Evolutionary conservation across 2,113 vertebrate species (phyloP), one percentile per base, ranked within the genome.

Genomic region (Sinocyclocheilus maitianheensis): DNA sequence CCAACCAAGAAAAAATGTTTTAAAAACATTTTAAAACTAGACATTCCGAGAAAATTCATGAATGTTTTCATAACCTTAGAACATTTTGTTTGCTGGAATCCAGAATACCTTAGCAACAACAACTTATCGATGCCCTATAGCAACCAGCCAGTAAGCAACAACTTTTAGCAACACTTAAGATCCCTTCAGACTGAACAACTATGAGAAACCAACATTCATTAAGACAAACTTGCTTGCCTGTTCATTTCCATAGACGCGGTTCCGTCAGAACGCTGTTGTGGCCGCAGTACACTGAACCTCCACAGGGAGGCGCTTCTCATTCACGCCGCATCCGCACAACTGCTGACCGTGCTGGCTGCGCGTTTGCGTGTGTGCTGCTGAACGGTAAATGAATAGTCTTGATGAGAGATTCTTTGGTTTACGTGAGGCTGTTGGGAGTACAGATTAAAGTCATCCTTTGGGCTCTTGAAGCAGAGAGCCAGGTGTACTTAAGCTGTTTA

Each of bases 401-500:
- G 78, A 83, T 76, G 76, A 79, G 76, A 79, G 79, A 85, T 75
- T 85, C 58, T 79, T 40, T 43, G 58, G 75, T 72, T 87, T 81
- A 89, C 48, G n/a, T 26, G 48, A n/a, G 43, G 37, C 43, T 53
- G 46, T 30, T 43, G 43, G 72, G 75, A 77, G 34, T 46, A 84
- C 60, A 84, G 81, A 88, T 88, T 81, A 86, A 87, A 89, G 51
- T 53, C 78, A 60, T 87, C 67, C 77, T 24, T 84, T 63, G 65
- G 58, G 67, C 34, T 85, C 63, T 86, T 87, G 60, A 65, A 84
- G 77, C 34, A 77, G 69, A 84, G 78, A 81, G 72, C 48, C 84
- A 89, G 84, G 82, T 88, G 72, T 53, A 80, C 81, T 51, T 84
- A 84, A 84, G 84, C 84, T 72, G 67, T 84, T 88, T 84, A 76